A percentile compares a stretch with the other conserved stretches of the same genome.
phyloP scores from a whole-genome alignment of 2,888 invertebrate species.

The Cataglyphis livida region DNA sequence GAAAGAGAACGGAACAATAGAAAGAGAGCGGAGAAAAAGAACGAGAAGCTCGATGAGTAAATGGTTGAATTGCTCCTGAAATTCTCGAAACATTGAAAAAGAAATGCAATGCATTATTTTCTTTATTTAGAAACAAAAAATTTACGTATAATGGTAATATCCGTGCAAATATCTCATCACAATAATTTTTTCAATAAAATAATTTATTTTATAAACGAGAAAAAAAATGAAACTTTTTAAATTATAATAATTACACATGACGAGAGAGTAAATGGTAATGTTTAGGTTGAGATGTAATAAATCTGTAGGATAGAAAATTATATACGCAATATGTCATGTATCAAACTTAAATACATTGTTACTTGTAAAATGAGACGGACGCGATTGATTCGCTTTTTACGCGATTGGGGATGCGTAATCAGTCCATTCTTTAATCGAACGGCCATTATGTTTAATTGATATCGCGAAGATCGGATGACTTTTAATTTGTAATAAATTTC shows the following conservation, averaged over 20 bases:
- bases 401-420: constrained; percentile 54
- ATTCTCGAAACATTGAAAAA: constrained; percentile 78
- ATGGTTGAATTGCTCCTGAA: constrained; percentile 81
- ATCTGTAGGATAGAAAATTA: neutral
- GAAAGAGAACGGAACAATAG: constrained; percentile 36
- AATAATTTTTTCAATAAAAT: neutral
- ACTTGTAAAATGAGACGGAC: constrained; percentile 23
- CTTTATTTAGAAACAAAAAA: constrained; percentile 46
- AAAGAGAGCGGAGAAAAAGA: neutral
- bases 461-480: constrained; percentile 76
- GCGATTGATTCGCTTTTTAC: constrained; percentile 65
- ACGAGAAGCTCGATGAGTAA: constrained; percentile 65
- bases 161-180: neutral
- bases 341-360: constrained; percentile 62
- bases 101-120: constrained; percentile 16
- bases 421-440: constrained; percentile 56
- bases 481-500: constrained; percentile 83
- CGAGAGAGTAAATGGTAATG: neutral
- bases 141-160: neutral
- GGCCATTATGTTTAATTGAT: constrained; percentile 80
- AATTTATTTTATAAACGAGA: neutral
- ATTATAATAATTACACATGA: neutral
- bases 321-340: neutral
- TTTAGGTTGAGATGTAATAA: neutral
- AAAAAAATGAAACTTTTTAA: neutral